phyloP scores from a whole-genome alignment of 2,113 vertebrate species.

The Catharus bicknelli region DNA sequence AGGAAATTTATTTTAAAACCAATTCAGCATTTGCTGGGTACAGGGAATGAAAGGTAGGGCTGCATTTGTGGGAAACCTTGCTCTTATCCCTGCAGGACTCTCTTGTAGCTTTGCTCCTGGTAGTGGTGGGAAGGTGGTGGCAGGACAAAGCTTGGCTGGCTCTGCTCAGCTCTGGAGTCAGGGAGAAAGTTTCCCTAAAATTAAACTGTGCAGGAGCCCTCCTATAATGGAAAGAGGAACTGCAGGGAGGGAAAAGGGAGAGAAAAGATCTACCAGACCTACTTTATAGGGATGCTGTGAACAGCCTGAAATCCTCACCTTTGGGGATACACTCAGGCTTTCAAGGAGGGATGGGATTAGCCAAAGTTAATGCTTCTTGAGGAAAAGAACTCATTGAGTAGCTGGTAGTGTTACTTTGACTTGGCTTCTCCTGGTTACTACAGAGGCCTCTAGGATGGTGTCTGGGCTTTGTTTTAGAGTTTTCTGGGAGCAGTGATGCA shows the following conservation, averaged over 20 bases:
- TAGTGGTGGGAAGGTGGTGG: not conserved
- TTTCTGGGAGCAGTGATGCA: not conserved
- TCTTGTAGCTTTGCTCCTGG: not conserved
- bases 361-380: not conserved
- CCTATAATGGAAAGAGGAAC: not conserved
- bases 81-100: not conserved
- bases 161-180: not conserved
- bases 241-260: not conserved
- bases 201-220: not conserved
- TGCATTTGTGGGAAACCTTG: not conserved
- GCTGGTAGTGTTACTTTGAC: not conserved
- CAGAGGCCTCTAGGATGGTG: not conserved
- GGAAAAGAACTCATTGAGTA: not conserved
- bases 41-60: not conserved
- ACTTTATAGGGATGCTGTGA: not conserved
- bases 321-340: not conserved
- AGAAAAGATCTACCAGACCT: not conserved
- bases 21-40: not conserved
- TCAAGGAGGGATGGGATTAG: not conserved
- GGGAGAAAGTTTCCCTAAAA: not conserved
- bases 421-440: not conserved
- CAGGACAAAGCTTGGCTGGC: not conserved
- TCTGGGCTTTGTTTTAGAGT: not conserved
- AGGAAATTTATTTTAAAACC: conserved; percentile 37
- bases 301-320: not conserved